These are phyloP conservation scores for Pomatostomus ruficeps DNA, from an alignment of 2,113 vertebrate genomes.

Conservation along the genomic window DNA sequence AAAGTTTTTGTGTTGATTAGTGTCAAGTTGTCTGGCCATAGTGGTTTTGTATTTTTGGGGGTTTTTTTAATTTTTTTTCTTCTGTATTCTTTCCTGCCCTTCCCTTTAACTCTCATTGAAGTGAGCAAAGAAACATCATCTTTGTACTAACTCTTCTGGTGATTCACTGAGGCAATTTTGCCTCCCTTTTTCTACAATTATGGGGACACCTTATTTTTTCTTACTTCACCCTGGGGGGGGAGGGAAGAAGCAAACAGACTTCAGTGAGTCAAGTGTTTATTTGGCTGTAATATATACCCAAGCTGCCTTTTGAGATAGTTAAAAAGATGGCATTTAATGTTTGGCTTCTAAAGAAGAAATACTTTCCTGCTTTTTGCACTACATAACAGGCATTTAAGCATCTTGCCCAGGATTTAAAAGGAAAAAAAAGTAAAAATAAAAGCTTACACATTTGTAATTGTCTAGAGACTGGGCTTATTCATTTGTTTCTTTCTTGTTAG, in stretches of 20 bases:
- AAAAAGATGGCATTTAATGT: slow-evolving; percentile 54
- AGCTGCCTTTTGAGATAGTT: slow-evolving; percentile 65
- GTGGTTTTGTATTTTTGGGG: not conserved
- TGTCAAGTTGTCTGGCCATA: not conserved
- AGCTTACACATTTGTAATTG: slow-evolving; percentile 51
- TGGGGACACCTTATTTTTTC: slow-evolving; percentile 38
- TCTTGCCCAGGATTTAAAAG: slow-evolving; percentile 34
- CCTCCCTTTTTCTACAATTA: slow-evolving; percentile 51
- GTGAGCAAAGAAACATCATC: not conserved
- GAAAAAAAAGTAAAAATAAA: not conserved
- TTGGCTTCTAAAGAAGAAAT: slow-evolving; percentile 34
- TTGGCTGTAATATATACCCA: slow-evolving; percentile 69
- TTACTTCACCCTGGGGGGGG: not conserved
- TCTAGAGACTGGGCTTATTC: not conserved
- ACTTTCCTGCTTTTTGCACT: slow-evolving; percentile 63
- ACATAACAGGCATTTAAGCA: slow-evolving; percentile 12
- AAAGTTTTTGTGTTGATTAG: slow-evolving; percentile 27
- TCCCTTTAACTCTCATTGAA: not conserved
- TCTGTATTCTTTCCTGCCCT: not conserved
- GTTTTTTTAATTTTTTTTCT: not conserved
- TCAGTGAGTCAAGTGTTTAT: slow-evolving; percentile 17
- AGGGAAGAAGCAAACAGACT: not conserved
- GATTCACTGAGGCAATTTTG: slow-evolving; percentile 45
- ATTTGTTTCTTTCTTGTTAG: slow-evolving; percentile 29
- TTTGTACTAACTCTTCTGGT: slow-evolving; percentile 47